Percentiles rank a stretch among this genome's conserved stretches.
Evolutionary conservation across 1,140 invertebrate species (phyloP).

Genomic region (Varroa destructor): DNA sequence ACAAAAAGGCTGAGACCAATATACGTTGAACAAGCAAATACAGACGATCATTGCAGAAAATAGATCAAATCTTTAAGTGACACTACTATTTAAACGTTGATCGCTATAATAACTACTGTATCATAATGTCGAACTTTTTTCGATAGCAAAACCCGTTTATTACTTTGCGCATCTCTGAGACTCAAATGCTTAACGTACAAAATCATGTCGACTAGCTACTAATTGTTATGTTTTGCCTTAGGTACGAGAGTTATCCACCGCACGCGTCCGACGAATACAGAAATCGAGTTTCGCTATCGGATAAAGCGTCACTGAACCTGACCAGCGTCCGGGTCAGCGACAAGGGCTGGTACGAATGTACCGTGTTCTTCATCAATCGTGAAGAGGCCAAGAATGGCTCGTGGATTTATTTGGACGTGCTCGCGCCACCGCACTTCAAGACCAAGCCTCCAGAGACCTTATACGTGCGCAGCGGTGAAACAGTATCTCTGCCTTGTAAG

Average conservation of each 20-base stretch:
- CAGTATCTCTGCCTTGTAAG: slow-evolving; percentile 82
- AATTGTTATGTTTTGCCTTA: background rate
- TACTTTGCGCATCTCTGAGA: slow-evolving; percentile 83
- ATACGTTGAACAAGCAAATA: too few relatives aligned
- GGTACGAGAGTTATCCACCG: slow-evolving; percentile 82
- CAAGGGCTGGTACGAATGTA: slow-evolving; percentile 94
- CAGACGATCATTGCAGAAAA: too few relatives aligned
- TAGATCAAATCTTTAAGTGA: too few relatives aligned
- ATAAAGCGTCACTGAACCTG: slow-evolving; percentile 77
- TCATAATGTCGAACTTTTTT: background rate
- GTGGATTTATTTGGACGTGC: slow-evolving; percentile 89
- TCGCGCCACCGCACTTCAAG: slow-evolving; percentile 71
- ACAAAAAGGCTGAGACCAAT: too few relatives aligned
- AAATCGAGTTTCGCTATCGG: slow-evolving; percentile 70
- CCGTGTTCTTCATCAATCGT: slow-evolving; percentile 84
- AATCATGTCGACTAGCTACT: slow-evolving; percentile 36
- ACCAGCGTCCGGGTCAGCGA: slow-evolving; percentile 79
- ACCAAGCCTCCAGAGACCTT: slow-evolving; percentile 79
- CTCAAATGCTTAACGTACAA: slow-evolving; percentile 61
- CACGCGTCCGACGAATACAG: slow-evolving; percentile 83
- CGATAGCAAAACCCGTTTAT: slow-evolving; percentile 41
- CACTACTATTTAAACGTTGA: too few relatives aligned
- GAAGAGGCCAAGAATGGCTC: slow-evolving; percentile 58
- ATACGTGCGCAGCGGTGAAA: slow-evolving; percentile 84
- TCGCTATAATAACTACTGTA: background rate